Percentiles rank a stretch among this genome's conserved stretches.
These are phyloP conservation scores for Enhydra lutris DNA, from an alignment of 2,113 vertebrate genomes.

Conservation along the genomic window DNA sequence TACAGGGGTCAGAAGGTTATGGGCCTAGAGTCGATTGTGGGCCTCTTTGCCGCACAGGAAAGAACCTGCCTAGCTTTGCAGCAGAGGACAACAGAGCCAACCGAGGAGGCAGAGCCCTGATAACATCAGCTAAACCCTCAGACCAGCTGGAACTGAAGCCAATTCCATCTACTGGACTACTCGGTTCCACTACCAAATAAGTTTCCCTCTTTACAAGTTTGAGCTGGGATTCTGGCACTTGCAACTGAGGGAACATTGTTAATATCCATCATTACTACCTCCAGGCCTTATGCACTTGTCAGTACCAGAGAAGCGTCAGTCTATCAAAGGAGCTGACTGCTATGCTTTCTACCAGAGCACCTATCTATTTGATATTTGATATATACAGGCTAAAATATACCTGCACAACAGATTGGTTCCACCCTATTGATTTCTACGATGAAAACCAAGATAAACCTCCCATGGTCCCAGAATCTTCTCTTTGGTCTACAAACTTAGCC, in stretches of 20 bases:
- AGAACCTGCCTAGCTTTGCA: neutral
- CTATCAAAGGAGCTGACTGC: neutral
- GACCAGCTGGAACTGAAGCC: neutral
- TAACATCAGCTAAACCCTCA: neutral
- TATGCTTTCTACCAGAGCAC: neutral
- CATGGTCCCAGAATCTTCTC: neutral
- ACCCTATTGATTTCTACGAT: neutral
- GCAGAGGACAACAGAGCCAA: neutral
- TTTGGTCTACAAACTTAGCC: neutral
- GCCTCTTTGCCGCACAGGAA: neutral
- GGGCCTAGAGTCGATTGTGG: neutral
- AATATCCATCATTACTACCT: neutral
- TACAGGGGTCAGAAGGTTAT: neutral
- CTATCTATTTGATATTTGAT: neutral
- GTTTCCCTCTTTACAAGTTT: neutral
- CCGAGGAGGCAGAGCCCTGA: neutral
- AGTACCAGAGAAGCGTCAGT: neutral
- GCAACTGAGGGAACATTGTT: neutral
- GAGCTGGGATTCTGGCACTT: constrained; percentile 8
- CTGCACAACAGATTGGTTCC: neutral
- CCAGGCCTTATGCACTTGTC: neutral
- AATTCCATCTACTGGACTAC: neutral
- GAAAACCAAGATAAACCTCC: neutral
- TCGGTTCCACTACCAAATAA: neutral
- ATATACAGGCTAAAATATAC: neutral